Percentiles rank a stretch among this genome's conserved stretches.
These are phyloP conservation scores for Platycheirus rosarum DNA, from an alignment of 2,888 invertebrate species.

Conservation along the genomic window DNA sequence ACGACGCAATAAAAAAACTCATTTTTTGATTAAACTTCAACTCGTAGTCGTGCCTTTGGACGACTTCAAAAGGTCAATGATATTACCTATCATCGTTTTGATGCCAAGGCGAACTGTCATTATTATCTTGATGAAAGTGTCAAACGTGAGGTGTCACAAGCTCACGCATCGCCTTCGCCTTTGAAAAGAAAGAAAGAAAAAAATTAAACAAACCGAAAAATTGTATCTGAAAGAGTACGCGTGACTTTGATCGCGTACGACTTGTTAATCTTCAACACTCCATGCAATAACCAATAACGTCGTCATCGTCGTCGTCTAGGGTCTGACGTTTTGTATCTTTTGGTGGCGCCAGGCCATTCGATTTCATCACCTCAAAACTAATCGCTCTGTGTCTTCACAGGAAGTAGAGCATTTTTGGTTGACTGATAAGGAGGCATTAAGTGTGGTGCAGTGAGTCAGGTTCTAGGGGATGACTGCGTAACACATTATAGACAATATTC, in stretches of 20 bases:
- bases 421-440: conserved; percentile 36
- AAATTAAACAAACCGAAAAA: not conserved
- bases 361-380: conserved; percentile 54
- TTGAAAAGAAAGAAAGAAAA: not conserved
- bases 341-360: conserved; percentile 58
- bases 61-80: conserved; percentile 20
- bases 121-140: conserved; percentile 48
- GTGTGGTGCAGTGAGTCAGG: conserved; percentile 54
- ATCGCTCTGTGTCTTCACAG: conserved; percentile 38
- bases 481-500: conserved; percentile 3
- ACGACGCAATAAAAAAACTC: not conserved
- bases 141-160: conserved; percentile 60
- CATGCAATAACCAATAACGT: not conserved
- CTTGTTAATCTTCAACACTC: conserved; percentile 24
- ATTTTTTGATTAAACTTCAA: conserved; percentile 40
- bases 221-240: conserved; percentile 8
- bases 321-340: conserved; percentile 16
- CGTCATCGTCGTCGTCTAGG: not conserved
- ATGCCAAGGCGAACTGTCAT: conserved; percentile 17
- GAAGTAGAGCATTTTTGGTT: conserved; percentile 55
- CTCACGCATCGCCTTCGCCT: conserved; percentile 29
- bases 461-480: not conserved
- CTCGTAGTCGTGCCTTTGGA: not conserved
- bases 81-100: not conserved
- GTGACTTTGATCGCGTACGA: conserved; percentile 49